Base-by-base conservation (phyloP, 2,888 invertebrate genomes). In the Drosophila mimetica region DNA sequence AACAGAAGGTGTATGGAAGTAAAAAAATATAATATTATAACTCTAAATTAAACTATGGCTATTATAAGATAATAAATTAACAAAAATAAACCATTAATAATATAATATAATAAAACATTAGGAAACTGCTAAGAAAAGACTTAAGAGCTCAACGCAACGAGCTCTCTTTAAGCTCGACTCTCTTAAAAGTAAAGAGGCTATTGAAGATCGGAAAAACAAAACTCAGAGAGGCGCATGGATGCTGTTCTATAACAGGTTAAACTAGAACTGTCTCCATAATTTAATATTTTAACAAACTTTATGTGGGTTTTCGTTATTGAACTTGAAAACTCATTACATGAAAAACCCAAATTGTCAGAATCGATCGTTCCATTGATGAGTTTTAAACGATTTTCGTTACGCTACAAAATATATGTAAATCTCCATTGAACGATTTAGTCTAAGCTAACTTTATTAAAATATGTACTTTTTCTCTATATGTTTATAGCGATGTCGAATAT, bases 241-340 rank as follows among this genome's bases (percentile, higher is more conserved):
- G 28, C 46, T 46, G 16, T 16, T 16, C 46, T 16, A 28, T 16
- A 46, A 46, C 46, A 46, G 46, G 46, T 25, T 11, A 11, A 44
- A 28, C 44, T 11, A 28, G 25, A 28, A 14, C n/a, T 14, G n/a
- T 22, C 28, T 14, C 11, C 14, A 44, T n/a, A 11, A 9, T 28
- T 9, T 4, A 14, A 14, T 14, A 9, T 14, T 44, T 9, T 14
- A 42, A 42, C 14, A 5, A 25, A 41, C 42, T 8, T 1, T 9
- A 16, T 16, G 22, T n/a, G 22, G 42, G 42, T 22, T 3, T 11
- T 20, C n/a, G n/a, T 2, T 25, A 16, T 6, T 46, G 11, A 16
- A 28, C 46, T 28, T 7, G 16, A 14, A 8, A 11, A 2, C 22
- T 25, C 25, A 25, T 46, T 46, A 46, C 39, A 18, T 13, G 5